Evolutionary conservation across 2,113 vertebrate species (phyloP).

Genomic region (Platanista minor): DNA sequence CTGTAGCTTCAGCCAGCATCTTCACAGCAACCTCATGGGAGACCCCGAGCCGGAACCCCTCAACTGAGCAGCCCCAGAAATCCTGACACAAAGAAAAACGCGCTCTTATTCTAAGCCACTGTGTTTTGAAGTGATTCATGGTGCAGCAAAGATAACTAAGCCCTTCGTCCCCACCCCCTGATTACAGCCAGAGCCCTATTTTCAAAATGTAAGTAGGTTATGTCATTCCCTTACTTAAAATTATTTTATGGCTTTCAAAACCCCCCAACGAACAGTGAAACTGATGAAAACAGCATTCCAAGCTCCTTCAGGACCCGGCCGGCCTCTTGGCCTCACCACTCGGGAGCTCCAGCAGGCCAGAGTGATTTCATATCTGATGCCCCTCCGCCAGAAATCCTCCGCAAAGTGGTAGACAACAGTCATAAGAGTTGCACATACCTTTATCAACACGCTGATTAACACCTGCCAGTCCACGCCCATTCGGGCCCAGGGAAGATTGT

Average conservation of each 20-base stretch:
- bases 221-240: not conserved
- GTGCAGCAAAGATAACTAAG: not conserved
- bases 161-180: not conserved
- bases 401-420: not conserved
- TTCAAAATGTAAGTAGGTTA: not conserved
- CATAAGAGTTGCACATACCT: not conserved
- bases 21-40: fast-evolving
- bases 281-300: not conserved
- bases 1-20: not conserved
- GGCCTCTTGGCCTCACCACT: not conserved
- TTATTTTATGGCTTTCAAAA: not conserved
- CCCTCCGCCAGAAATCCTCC: not conserved
- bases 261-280: not conserved
- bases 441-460: not conserved
- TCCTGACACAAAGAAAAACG: not conserved
- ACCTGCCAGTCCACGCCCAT: fast-evolving
- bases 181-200: not conserved
- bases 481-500: not conserved
- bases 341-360: not conserved
- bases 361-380: not conserved
- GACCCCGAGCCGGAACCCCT: not conserved
- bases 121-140: not conserved
- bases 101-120: not conserved
- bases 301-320: not conserved
- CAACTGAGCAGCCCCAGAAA: not conserved